These are phyloP conservation scores for Strigamia crassipes DNA, from an alignment of 2,888 invertebrate genomes.

Conservation along the genomic window DNA sequence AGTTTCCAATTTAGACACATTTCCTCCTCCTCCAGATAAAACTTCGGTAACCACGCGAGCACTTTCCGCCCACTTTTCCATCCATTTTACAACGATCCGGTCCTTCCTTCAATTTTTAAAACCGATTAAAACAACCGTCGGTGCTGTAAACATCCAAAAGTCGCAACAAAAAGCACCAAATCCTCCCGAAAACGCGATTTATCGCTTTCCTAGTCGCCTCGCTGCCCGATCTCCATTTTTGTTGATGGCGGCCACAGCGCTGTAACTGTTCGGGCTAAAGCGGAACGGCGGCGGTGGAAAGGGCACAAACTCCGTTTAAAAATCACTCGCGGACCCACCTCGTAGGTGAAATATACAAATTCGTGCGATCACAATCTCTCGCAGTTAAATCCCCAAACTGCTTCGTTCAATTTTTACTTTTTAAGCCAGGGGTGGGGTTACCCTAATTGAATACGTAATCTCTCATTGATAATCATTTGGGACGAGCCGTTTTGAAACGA, in stretches of 20 bases:
- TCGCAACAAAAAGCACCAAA: no score
- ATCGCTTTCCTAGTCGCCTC: not conserved
- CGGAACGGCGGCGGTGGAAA: not conserved
- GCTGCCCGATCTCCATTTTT: not conserved
- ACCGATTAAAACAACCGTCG: not conserved
- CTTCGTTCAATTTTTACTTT: not conserved
- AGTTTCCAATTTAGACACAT: not conserved
- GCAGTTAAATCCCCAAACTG: not conserved
- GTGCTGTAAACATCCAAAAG: no score
- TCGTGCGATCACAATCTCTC: not conserved
- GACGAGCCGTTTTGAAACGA: not conserved
- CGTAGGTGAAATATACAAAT: not conserved
- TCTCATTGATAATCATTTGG: slow-evolving; percentile 20
- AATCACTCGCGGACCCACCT: not conserved
- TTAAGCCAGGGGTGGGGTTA: slow-evolving; percentile 22
- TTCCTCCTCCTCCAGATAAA: not conserved
- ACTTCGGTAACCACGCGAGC: not conserved
- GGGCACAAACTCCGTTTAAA: not conserved
- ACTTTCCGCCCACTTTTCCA: not conserved
- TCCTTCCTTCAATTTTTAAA: not conserved
- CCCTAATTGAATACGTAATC: slow-evolving; percentile 13
- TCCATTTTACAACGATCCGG: not conserved
- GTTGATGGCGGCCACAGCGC: not conserved
- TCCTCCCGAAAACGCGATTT: not conserved
- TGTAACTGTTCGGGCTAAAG: not conserved